phyloP scores from a whole-genome alignment of 2,113 vertebrate species.

The Xyrauchen texanus region DNA sequence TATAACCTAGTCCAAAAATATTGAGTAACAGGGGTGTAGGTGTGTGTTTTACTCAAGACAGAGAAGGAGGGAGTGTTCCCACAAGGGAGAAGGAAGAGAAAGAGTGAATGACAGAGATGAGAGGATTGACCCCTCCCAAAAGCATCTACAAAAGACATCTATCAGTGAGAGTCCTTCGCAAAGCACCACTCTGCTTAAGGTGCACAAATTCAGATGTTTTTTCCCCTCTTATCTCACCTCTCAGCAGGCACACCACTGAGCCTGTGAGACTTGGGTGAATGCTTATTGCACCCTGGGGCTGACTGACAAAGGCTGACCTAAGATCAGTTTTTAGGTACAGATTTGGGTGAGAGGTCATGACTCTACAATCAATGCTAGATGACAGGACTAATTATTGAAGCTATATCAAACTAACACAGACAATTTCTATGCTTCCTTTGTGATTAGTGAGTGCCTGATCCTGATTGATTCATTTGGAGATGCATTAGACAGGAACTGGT shows the following conservation, averaged over 20 bases:
- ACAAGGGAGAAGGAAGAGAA: neutral
- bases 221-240: constrained; percentile 26
- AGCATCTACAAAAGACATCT: constrained; percentile 29
- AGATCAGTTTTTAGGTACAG: constrained; percentile 11
- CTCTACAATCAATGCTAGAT: neutral
- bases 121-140: neutral
- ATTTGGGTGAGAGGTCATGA: neutral
- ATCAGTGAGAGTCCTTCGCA: constrained; percentile 9
- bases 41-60: too few species aligned
- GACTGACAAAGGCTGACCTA: neutral
- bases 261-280: neutral
- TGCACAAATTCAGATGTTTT: neutral
- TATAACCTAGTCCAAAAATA: too few species aligned
- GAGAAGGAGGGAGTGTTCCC: neutral
- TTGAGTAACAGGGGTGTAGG: too few species aligned
- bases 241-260: constrained; percentile 4
- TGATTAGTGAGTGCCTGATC: too few species aligned
- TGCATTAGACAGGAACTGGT: too few species aligned
- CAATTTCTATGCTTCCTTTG: too few species aligned
- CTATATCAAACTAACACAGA: too few species aligned
- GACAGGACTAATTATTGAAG: neutral
- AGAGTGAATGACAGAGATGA: neutral
- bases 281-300: neutral
- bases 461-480: too few species aligned
- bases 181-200: neutral